Conservation (phyloP, 2,113 vertebrate genomes). For the Anguilla japonica region DNA sequence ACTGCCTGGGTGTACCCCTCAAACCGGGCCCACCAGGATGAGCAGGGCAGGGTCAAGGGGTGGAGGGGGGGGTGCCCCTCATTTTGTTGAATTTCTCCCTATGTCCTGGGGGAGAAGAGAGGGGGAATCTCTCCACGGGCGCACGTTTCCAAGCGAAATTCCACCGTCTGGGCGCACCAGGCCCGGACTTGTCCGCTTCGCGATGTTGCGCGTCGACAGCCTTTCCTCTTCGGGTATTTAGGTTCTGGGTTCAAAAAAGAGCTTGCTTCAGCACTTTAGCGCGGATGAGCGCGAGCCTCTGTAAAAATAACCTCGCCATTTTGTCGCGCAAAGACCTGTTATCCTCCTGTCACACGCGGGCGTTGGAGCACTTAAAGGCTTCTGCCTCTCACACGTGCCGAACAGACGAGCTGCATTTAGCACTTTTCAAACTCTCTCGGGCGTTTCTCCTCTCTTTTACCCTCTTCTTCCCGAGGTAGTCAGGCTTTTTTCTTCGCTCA, state of each 20-base stretch:
- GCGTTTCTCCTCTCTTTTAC: slow-evolving; percentile 11
- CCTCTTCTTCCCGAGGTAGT: slow-evolving; percentile 37
- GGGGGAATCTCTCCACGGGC: slow-evolving; percentile 15
- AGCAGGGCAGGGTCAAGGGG: background rate
- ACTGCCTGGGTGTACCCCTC: background rate
- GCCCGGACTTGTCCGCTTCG: slow-evolving; percentile 63
- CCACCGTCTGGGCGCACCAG: slow-evolving; percentile 53
- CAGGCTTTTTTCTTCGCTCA: slow-evolving; percentile 38
- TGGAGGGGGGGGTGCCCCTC: background rate
- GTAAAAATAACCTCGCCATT: background rate
- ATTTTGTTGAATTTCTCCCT: background rate
- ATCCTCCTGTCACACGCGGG: background rate
- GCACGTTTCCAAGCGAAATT: slow-evolving; percentile 56
- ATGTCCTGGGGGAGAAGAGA: background rate
- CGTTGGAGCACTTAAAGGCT: background rate
- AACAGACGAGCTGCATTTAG: background rate
- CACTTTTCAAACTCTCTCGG: background rate
- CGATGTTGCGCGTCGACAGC: slow-evolving; percentile 62
- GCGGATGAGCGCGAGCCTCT: background rate
- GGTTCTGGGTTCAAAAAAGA: slow-evolving; percentile 49
- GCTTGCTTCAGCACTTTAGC: slow-evolving; percentile 30
- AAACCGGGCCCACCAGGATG: background rate
- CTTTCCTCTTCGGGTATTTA: slow-evolving; percentile 58
- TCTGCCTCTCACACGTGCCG: background rate
- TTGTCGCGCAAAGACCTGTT: background rate